Conservation (phyloP, 2,888 invertebrate genomes). For the Nomada fucata region DNA sequence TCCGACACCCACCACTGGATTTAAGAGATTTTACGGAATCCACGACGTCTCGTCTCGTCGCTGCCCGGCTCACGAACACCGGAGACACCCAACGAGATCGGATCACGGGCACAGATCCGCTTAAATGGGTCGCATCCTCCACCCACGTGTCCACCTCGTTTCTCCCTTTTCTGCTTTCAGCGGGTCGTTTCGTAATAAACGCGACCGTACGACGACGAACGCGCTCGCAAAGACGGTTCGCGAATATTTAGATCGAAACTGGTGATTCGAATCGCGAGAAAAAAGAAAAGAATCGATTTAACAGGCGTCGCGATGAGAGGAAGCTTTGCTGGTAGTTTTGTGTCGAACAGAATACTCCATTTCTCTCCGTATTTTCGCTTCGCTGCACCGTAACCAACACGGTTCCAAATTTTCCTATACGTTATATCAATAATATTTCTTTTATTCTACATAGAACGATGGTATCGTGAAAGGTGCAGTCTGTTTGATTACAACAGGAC, state of each 20-base stretch:
- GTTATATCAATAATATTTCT: no score
- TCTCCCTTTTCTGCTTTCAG: conserved; percentile 17
- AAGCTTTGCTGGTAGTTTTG: no score
- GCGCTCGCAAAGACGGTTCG: not conserved
- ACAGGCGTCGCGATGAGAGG: no score
- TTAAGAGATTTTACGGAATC: conserved; percentile 83
- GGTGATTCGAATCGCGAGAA: no score
- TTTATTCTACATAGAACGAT: no score
- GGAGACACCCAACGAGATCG: conserved; percentile 61
- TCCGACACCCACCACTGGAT: conserved; percentile 82
- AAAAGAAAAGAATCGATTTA: no score
- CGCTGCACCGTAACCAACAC: no score
- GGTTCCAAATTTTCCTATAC: no score
- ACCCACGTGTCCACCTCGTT: conserved; percentile 71
- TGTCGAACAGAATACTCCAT: no score
- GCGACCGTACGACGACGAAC: not conserved
- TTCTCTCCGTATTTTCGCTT: no score
- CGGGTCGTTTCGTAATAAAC: not conserved
- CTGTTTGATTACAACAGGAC: not conserved
- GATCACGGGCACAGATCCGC: conserved; percentile 42
- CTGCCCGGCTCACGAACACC: not conserved
- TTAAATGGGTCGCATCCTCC: conserved; percentile 82
- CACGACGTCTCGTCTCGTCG: conserved; percentile 59
- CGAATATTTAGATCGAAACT: not conserved
- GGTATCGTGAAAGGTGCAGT: no score